Conservation (phyloP, 1,140 invertebrate species). For the Caenorhabditis brenneri region DNA sequence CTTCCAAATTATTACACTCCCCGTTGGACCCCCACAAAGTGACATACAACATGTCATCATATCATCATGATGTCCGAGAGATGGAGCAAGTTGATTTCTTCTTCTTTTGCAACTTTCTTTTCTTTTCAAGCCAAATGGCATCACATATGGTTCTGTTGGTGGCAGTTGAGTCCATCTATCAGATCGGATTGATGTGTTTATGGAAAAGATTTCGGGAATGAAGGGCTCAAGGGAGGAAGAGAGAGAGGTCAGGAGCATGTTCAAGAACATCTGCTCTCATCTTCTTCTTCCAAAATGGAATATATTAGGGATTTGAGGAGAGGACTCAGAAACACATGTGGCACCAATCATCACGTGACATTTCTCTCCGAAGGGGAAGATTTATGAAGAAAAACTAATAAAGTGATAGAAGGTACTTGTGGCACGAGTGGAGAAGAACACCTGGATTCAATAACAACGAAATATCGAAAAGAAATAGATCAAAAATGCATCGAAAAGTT, state of each 20-base stretch:
- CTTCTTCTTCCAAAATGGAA: no score
- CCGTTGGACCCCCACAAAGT: background rate
- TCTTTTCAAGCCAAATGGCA: background rate
- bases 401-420: background rate
- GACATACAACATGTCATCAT: constrained; percentile 23
- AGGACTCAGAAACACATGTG: background rate
- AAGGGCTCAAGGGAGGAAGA: background rate
- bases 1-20: background rate
- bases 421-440: background rate
- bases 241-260: no score
- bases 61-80: constrained; percentile 22
- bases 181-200: constrained; percentile 36
- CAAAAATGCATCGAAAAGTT: no score
- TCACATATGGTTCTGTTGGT: background rate
- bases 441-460: background rate
- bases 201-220: no score
- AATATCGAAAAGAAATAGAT: no score
- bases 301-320: constrained; percentile 37
- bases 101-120: background rate
- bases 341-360: constrained; percentile 8
- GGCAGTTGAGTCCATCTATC: background rate
- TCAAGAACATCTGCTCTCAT: constrained; percentile 3
- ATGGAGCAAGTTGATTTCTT: background rate
- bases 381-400: constrained; percentile 4
- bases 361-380: background rate